phyloP scores from a whole-genome alignment of 2,888 invertebrate genomes.

The Tachina lurida region DNA sequence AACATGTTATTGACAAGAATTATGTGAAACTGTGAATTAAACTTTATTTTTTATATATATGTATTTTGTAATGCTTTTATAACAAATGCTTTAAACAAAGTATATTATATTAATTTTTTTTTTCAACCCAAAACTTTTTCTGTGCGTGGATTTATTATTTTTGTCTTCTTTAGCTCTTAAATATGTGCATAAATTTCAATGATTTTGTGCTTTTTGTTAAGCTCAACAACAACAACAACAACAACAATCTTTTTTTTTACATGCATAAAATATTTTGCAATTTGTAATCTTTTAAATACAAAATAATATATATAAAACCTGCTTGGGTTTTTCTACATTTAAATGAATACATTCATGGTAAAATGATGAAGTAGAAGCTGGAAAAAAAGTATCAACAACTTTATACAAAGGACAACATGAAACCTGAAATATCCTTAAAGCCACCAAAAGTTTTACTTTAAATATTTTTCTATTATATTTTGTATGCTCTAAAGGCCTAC shows the following conservation, averaged over 20 bases:
- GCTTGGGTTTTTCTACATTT: too few relatives aligned
- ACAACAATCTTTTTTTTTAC: conserved; percentile 7
- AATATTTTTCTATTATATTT: conserved; percentile 10
- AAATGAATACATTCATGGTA: not conserved
- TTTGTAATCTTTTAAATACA: conserved; percentile 61
- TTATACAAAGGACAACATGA: conserved; percentile 2
- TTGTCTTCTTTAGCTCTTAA: not conserved
- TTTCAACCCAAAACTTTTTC: not conserved
- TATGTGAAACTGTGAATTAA: too few relatives aligned
- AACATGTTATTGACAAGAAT: too few relatives aligned
- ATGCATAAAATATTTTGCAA: conserved; percentile 54
- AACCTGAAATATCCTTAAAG: conserved; percentile 62
- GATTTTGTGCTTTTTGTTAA: conserved; percentile 16
- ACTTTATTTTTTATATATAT: too few relatives aligned
- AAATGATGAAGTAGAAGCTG: conserved; percentile 8
- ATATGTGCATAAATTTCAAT: conserved; percentile 59
- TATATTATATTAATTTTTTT: conserved; percentile 14
- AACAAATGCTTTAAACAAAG: conserved; percentile 8
- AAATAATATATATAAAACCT: not conserved
- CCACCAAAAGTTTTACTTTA: conserved; percentile 51
- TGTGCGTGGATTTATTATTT: not conserved
- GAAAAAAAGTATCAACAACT: conserved; percentile 3
- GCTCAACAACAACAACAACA: not conserved
- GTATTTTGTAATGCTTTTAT: too few relatives aligned
- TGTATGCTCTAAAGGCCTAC: conserved; percentile 43